Percentiles rank a stretch among this genome's conserved stretches.
Evolutionary conservation across 2,888 invertebrate genomes (phyloP).

Genomic region (Gonocerus acuteangulatus): DNA sequence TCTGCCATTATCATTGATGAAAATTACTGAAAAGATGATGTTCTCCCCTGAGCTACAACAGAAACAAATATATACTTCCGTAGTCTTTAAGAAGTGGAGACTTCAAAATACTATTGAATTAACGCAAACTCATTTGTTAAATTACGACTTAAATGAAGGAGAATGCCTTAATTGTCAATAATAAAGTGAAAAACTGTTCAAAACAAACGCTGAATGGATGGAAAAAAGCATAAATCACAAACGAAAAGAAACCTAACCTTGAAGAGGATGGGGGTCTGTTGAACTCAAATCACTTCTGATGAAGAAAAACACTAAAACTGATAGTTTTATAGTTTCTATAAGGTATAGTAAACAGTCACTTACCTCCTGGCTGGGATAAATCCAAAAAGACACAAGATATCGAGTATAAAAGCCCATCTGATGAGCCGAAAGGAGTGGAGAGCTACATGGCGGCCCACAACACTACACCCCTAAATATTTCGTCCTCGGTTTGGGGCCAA

Average conservation of each 20-base stretch:
- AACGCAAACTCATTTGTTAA: too few relatives aligned
- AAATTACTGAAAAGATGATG: not conserved
- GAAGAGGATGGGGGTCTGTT: not conserved
- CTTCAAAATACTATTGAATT: not conserved
- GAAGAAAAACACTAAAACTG: not conserved
- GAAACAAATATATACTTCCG: not conserved
- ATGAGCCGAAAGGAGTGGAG: slow-evolving; percentile 15
- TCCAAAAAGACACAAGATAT: not conserved
- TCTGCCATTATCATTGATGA: slow-evolving; percentile 21
- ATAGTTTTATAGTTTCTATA: too few relatives aligned
- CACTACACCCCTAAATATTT: slow-evolving; percentile 14
- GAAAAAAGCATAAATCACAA: not conserved
- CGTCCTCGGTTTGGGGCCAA: not conserved
- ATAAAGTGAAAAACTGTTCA: too few relatives aligned
- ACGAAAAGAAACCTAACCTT: slow-evolving; percentile 19
- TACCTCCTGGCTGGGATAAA: not conserved
- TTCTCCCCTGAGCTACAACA: slow-evolving; percentile 7
- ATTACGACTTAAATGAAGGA: too few relatives aligned
- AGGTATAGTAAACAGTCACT: not conserved
- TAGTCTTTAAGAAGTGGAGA: slow-evolving; percentile 5
- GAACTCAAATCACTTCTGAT: not conserved
- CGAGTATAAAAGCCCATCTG: not conserved
- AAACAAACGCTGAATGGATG: too few relatives aligned
- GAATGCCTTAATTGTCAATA: too few relatives aligned
- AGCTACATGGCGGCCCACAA: slow-evolving; percentile 19